Evolutionary conservation across 2,888 invertebrate genomes (phyloP).

Genomic region (Orthosia gothica): DNA sequence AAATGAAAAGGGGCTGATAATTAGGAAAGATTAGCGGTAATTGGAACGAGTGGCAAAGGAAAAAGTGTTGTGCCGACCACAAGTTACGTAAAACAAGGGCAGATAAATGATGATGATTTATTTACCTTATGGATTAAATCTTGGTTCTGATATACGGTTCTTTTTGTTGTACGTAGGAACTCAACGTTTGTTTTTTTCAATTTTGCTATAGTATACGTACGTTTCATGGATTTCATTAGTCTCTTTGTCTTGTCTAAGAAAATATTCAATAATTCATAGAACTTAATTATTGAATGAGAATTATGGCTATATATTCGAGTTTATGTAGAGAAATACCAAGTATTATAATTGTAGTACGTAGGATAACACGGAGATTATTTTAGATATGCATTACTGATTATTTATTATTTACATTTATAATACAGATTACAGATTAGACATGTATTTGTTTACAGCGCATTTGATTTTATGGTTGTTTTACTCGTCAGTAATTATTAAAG

Average conservation of each 20-base stretch:
- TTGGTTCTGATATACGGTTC: background rate
- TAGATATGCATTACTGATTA: slow-evolving; percentile 46
- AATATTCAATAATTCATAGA: slow-evolving; percentile 14
- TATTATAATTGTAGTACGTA: slow-evolving; percentile 14
- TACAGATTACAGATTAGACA: slow-evolving; percentile 38
- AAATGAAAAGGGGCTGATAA: no score
- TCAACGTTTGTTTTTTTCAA: background rate
- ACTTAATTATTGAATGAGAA: slow-evolving; percentile 10
- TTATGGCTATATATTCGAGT: slow-evolving; percentile 28
- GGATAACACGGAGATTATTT: slow-evolving; percentile 49
- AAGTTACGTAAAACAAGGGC: no score
- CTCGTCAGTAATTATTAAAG: background rate
- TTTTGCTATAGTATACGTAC: background rate
- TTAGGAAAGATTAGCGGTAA: no score
- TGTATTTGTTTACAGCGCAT: slow-evolving; percentile 30
- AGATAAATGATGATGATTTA: no score
- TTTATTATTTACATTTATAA: slow-evolving; percentile 53
- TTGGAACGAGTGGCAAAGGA: no score
- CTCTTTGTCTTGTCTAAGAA: slow-evolving; percentile 43
- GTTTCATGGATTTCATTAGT: background rate
- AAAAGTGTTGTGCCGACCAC: no score
- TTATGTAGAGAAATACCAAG: background rate
- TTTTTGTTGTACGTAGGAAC: background rate
- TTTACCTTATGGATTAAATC: background rate
- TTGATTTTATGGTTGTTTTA: slow-evolving; percentile 32